phyloP scores from a whole-genome alignment of 2,113 vertebrate genomes.

The Cavia aperea region DNA sequence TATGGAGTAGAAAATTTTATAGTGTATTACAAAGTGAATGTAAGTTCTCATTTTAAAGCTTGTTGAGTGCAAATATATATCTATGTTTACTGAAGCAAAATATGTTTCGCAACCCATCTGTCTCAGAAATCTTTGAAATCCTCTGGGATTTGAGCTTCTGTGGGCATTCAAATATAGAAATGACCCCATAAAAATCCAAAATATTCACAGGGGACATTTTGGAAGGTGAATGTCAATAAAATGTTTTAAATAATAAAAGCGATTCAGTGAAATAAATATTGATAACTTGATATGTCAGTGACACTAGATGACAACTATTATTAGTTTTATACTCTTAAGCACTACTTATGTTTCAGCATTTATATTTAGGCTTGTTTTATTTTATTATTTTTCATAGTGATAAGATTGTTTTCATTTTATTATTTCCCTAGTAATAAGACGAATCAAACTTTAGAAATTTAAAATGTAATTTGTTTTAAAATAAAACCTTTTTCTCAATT shows the following conservation, averaged over 20 bases:
- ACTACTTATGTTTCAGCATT: background rate
- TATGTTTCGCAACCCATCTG: background rate
- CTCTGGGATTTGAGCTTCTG: background rate
- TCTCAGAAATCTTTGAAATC: background rate
- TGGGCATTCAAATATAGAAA: background rate
- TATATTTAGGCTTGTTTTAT: background rate
- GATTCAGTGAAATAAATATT: background rate
- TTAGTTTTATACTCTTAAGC: background rate
- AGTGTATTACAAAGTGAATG: background rate
- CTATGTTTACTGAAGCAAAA: background rate
- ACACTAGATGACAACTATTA: background rate
- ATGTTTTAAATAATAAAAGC: background rate
- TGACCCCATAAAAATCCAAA: background rate
- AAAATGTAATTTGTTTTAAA: background rate
- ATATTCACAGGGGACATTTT: background rate
- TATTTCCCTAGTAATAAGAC: background rate
- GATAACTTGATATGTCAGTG: background rate
- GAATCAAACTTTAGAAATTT: background rate
- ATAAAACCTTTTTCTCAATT: background rate
- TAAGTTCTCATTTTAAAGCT: background rate
- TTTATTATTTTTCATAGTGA: background rate
- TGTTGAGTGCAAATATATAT: background rate
- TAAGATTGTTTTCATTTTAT: background rate
- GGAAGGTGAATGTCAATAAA: background rate
- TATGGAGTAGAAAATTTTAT: background rate